phyloP scores from a whole-genome alignment of 2,797 vertebrate species.

The Limosa lapponica region DNA sequence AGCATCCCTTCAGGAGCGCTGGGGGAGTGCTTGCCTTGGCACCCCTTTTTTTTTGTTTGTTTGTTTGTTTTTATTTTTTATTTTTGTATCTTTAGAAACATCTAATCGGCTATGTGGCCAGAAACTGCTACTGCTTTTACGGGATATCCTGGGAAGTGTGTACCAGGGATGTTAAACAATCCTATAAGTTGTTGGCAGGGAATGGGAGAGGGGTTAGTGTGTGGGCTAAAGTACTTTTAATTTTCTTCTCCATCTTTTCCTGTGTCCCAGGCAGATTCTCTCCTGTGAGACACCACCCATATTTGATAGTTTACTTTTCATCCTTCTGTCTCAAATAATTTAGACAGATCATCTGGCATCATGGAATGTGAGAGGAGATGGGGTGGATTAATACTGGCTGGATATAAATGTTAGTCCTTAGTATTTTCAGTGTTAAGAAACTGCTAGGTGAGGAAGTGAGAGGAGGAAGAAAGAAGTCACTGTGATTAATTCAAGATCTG shows the following conservation, averaged over 20 bases:
- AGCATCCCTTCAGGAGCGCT: slow-evolving; percentile 59
- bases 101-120: neutral
- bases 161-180: neutral
- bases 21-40: slow-evolving; percentile 24
- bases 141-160: neutral
- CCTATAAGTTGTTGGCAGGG: neutral
- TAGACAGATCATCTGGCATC: neutral
- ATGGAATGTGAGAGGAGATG: neutral
- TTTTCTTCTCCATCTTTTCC: neutral
- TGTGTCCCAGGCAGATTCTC: neutral
- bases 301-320: neutral
- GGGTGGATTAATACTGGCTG: neutral
- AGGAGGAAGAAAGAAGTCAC: neutral
- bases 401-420: neutral
- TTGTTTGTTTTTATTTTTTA: too few relatives aligned
- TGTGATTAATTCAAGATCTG: neutral
- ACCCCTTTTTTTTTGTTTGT: neutral
- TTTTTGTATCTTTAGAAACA: neutral
- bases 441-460: neutral
- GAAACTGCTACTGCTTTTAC: slow-evolving; percentile 20
- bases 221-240: neutral
- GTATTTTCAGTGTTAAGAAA: neutral
- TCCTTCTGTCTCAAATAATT: neutral
- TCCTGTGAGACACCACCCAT: neutral
- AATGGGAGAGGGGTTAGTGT: neutral